A percentile compares a stretch with the other conserved stretches of the same genome.
These are phyloP conservation scores for Pocillopora meandrina DNA, from an alignment of 92 coral and sea anemone species.

Conservation along the genomic window DNA sequence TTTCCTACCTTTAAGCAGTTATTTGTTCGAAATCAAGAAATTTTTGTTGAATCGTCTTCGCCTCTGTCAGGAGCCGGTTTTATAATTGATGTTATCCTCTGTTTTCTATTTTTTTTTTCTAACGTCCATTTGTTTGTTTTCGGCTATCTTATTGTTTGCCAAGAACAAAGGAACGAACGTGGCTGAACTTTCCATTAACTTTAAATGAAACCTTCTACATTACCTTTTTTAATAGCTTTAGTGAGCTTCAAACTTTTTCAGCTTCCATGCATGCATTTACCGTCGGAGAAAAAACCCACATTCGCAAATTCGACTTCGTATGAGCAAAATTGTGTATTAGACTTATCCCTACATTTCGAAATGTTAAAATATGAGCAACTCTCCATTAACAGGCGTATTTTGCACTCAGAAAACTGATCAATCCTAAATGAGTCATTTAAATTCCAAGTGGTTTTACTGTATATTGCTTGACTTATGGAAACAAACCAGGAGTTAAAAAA, in stretches of 20 bases:
- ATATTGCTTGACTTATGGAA: too few relatives aligned
- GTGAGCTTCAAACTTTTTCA: neutral
- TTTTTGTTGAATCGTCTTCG: conserved; percentile 3
- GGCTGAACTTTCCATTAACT: neutral
- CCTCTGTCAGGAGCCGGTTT: neutral
- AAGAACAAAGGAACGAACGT: neutral
- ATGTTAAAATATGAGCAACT: neutral
- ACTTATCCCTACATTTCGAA: neutral
- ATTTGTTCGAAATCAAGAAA: neutral
- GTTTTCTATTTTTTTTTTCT: neutral
- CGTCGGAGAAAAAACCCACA: too few relatives aligned
- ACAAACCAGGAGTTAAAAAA: too few relatives aligned
- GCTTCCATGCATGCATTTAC: neutral
- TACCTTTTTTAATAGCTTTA: neutral
- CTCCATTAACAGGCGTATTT: too few relatives aligned
- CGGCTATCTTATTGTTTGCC: neutral
- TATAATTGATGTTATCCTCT: neutral
- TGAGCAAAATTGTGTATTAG: neutral
- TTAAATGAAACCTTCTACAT: neutral
- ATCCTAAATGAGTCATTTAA: too few relatives aligned
- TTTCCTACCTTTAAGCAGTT: neutral
- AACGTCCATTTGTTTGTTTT: neutral
- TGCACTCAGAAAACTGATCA: too few relatives aligned
- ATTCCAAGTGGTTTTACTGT: too few relatives aligned
- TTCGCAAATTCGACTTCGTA: neutral